Conservation (phyloP, 1,140 invertebrate genomes). For the Cepaea nemoralis region DNA sequence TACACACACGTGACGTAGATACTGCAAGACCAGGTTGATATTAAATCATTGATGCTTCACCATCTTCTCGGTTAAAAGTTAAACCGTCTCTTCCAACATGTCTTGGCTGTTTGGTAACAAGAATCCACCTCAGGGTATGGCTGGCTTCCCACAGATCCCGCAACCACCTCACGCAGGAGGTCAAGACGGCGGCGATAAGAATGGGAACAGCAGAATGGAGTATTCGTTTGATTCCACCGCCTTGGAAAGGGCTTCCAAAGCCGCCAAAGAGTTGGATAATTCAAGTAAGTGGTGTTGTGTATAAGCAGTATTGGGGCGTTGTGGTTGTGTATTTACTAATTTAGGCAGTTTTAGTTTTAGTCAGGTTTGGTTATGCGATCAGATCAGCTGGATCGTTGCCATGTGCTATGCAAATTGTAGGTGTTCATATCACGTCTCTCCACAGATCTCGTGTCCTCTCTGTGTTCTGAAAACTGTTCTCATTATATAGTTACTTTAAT, state of each 20-base stretch:
- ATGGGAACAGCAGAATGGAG: conserved; percentile 59
- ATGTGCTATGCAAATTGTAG: too few relatives aligned
- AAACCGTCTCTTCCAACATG: conserved; percentile 51
- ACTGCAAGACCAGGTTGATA: conserved; percentile 25
- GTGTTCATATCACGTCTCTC: too few relatives aligned
- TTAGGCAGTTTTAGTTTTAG: background rate
- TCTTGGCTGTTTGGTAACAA: conserved; percentile 72
- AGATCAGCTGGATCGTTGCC: background rate
- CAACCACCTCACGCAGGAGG: conserved; percentile 49
- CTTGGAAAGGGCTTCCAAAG: conserved; percentile 93
- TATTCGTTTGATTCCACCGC: conserved; percentile 92
- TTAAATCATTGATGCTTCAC: conserved; percentile 1
- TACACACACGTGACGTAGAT: conserved; percentile 34
- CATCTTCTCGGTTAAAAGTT: too few relatives aligned
- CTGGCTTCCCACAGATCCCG: conserved; percentile 50
- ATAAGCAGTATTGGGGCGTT: too few relatives aligned
- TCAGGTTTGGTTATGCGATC: too few relatives aligned
- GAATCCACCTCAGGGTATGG: conserved; percentile 48
- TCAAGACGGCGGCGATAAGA: conserved; percentile 43
- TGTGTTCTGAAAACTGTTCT: too few relatives aligned
- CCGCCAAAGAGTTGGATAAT: conserved; percentile 94
- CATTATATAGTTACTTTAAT: too few relatives aligned
- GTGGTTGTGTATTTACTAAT: too few relatives aligned
- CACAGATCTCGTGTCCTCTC: too few relatives aligned
- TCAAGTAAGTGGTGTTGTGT: conserved; percentile 79